Evolutionary conservation across 2,888 invertebrate species (phyloP), one percentile per base, ranked within the genome.

Genomic region (Vandiemenella viatica): DNA sequence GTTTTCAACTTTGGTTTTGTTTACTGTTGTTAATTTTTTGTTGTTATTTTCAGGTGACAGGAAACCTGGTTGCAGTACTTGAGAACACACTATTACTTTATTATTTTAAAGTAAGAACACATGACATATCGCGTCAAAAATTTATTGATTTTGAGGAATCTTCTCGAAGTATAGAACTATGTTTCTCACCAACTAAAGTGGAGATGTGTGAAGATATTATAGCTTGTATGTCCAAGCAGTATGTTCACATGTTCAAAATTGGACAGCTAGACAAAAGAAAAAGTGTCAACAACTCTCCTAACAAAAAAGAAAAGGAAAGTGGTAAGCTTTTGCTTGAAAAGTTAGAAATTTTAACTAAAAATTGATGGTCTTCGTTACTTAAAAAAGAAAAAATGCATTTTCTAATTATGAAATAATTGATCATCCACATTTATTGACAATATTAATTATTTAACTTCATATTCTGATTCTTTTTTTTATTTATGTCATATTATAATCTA

Each of bases 121-220:
- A 82, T 58, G 79, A 80, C 56, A 74, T 75, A 42, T 80, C 80
- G 1, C 77, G 76, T 58, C 69, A 77, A 55, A 74, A 74, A 52
- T 83, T 80, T 58, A 70, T 81, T 43, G 83, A 83, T 60, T 82
- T 83, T 59, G 75, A 80, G 55, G 77, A 79, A 45, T 66, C 76
- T 52, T 75, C 79, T 23, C 72, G 83, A 59, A 72, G 75, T 41
- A 65, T 85, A 2, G 76, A 77, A 56, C 65, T 83, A 44, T 72
- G 74, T 49, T 82, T 83, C 61, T 60, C 67, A 16, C 79, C 81
- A 4, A 63, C 67, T 2, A 69, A 73, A 49, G 65, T 83, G 43
- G 69, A 71, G 26, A 65, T 83, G 42, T 74, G 76, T 23, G 83
- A 84, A 60, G 80, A 83, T 63, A 77, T 79, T 51, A 68, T 83